These are phyloP conservation scores for Conistra vaccinii DNA, from an alignment of 2,888 invertebrate genomes.

Conservation along the genomic window DNA sequence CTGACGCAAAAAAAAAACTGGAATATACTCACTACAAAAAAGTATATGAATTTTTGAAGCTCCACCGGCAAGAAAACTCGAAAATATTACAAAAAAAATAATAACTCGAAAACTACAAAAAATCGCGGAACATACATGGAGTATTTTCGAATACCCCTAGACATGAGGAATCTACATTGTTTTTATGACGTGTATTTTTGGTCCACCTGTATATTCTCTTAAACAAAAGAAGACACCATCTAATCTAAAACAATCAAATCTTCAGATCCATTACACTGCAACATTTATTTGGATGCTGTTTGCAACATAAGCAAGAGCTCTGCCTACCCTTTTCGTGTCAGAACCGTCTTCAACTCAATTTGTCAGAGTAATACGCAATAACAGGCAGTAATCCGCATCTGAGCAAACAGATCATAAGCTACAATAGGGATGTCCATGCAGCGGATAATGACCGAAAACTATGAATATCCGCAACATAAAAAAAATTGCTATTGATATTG, in stretches of 20 bases:
- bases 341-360: conserved; percentile 51
- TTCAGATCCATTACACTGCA: not conserved
- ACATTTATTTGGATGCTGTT: not conserved
- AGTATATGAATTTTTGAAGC: no score
- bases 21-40: no score
- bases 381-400: conserved; percentile 57
- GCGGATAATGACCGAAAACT: not conserved
- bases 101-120: no score
- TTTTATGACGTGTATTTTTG: no score
- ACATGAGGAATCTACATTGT: no score
- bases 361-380: conserved; percentile 54
- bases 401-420: conserved; percentile 57
- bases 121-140: no score
- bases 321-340: not conserved
- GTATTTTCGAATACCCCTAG: no score
- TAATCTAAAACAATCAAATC: not conserved
- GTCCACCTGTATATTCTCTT: no score
- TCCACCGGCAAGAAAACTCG: no score
- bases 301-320: not conserved
- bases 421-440: conserved; percentile 36
- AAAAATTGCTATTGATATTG: no score
- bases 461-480: not conserved
- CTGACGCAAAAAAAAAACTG: no score
- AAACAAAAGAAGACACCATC: not conserved
- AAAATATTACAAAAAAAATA: no score